Percentiles rank a stretch among this genome's conserved stretches.
These are phyloP conservation scores for Otolemur crassicaudatus DNA, from an alignment of 2,797 vertebrate species.

Conservation along the genomic window DNA sequence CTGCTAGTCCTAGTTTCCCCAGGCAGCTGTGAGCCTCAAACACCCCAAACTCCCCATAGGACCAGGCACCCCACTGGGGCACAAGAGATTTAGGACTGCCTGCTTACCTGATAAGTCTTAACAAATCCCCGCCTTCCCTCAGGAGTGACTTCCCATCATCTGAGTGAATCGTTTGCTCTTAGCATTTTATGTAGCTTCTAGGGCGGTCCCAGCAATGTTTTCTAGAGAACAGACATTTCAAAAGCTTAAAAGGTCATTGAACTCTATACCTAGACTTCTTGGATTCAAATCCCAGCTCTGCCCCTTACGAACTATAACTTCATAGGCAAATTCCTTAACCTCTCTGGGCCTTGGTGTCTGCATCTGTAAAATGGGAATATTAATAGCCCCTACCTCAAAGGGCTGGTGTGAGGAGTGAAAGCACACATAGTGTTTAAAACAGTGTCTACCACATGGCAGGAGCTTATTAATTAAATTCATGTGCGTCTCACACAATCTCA, in stretches of 20 bases:
- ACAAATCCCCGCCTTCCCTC: background rate
- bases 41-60: too few relatives aligned
- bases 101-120: background rate
- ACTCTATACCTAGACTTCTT: background rate
- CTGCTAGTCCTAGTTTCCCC: too few relatives aligned
- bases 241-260: background rate
- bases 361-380: background rate
- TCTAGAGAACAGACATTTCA: background rate
- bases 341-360: background rate
- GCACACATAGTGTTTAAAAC: background rate
- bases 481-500: background rate
- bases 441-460: background rate
- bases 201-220: background rate
- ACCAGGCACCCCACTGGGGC: background rate
- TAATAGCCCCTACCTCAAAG: rapidly evolving
- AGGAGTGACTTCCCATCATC: background rate
- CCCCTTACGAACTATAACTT: background rate
- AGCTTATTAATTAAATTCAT: too few relatives aligned
- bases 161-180: background rate
- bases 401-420: background rate
- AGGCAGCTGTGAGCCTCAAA: background rate
- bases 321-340: background rate
- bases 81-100: background rate
- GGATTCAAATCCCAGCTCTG: background rate
- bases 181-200: background rate